Evolutionary conservation across 2,888 invertebrate species (phyloP).

Genomic region (Labia minor): DNA sequence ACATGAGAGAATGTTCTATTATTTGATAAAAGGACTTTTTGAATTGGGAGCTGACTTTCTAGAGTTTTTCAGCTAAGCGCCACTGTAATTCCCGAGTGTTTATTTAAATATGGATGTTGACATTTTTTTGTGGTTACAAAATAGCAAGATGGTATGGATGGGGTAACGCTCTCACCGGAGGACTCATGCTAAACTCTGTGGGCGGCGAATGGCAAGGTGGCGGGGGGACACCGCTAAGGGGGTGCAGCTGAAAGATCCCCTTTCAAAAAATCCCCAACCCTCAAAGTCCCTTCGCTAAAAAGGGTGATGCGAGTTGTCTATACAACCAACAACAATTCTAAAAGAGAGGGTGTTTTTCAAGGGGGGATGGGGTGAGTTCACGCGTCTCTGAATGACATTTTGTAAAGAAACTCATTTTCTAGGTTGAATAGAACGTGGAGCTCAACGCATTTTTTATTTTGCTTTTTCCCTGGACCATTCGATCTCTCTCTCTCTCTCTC

Average conservation of each 20-base stretch:
- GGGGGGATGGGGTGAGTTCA: neutral
- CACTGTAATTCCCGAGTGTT: no score
- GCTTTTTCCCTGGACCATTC: neutral
- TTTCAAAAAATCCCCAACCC: neutral
- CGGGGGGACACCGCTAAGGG: no score
- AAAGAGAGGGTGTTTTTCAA: neutral
- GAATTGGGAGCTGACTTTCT: no score
- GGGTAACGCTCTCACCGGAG: neutral
- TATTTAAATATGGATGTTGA: no score
- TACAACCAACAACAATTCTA: slow-evolving; percentile 13
- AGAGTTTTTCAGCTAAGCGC: no score
- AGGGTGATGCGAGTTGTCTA: neutral
- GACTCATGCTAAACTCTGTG: neutral
- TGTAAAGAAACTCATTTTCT: slow-evolving; percentile 7
- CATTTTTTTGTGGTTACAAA: no score
- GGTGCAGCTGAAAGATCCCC: neutral
- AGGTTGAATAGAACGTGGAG: neutral
- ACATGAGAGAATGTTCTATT: no score
- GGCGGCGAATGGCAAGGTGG: no score
- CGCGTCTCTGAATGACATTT: slow-evolving; percentile 1
- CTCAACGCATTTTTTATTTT: neutral
- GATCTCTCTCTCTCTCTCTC: neutral
- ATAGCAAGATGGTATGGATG: no score
- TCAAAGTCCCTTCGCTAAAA: neutral
- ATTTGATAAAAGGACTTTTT: no score